phyloP scores from a whole-genome alignment of 1,140 invertebrate genomes.

The Thalassaphorura encarpata region DNA sequence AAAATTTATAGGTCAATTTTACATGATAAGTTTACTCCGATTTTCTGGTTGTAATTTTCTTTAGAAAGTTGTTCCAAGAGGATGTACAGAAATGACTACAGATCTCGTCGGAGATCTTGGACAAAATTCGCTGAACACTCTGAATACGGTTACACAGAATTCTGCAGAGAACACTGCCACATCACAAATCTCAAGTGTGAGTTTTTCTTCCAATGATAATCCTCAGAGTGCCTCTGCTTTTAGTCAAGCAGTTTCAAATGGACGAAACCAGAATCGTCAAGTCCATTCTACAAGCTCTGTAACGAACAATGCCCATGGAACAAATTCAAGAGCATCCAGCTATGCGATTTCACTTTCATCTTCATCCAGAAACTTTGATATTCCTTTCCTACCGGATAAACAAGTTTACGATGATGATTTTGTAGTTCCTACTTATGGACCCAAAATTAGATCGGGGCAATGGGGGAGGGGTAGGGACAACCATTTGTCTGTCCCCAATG shows the following conservation, averaged over 20 bases:
- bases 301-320: conserved; percentile 25
- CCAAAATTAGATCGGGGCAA: conserved; percentile 7
- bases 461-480: background rate
- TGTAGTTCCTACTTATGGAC: conserved; percentile 17
- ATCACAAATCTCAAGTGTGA: conserved; percentile 30
- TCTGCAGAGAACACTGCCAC: conserved; percentile 32
- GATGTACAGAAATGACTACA: conserved; percentile 28
- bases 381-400: conserved; percentile 25
- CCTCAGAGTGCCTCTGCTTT: conserved; percentile 29
- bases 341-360: conserved; percentile 28
- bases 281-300: conserved; percentile 29
- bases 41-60: background rate
- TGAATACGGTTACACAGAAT: conserved; percentile 30
- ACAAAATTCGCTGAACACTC: conserved; percentile 15
- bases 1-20: background rate
- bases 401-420: conserved; percentile 31
- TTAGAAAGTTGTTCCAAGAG: conserved; percentile 28
- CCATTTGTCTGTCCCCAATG: background rate
- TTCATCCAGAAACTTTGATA: conserved; percentile 24
- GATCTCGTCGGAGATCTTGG: conserved; percentile 22
- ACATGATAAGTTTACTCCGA: background rate
- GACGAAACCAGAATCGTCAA: conserved; percentile 25
- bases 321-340: conserved; percentile 24
- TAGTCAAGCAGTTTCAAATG: conserved; percentile 27
- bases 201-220: conserved; percentile 28